Conservation (phyloP, 2,888 invertebrate species). For the Xestia ashworthii region DNA sequence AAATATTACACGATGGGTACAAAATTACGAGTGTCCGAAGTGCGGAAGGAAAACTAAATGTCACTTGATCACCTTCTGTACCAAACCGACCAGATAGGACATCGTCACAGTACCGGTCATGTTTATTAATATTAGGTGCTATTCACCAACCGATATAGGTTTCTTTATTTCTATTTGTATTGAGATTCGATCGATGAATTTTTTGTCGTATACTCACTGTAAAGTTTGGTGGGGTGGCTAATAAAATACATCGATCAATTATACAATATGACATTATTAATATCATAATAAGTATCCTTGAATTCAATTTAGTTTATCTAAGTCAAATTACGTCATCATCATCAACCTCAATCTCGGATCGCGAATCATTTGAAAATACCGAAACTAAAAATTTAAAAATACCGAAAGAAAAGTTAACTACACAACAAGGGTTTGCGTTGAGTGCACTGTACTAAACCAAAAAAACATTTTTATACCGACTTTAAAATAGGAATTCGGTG, state of each 20-base stretch:
- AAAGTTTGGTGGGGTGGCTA: too few relatives aligned
- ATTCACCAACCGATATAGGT: slow-evolving; percentile 1
- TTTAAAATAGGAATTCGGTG: slow-evolving; percentile 39
- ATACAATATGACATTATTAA: too few relatives aligned
- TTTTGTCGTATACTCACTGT: neutral
- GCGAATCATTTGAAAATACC: neutral
- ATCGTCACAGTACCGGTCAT: slow-evolving; percentile 44
- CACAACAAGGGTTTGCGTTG: neutral
- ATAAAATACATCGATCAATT: too few relatives aligned
- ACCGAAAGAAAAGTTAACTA: neutral
- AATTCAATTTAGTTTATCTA: too few relatives aligned
- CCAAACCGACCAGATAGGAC: slow-evolving; percentile 51
- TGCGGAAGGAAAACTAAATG: slow-evolving; percentile 84
- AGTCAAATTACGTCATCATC: too few relatives aligned
- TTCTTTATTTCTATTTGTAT: neutral
- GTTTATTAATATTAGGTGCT: slow-evolving; percentile 25
- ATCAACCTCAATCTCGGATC: too few relatives aligned
- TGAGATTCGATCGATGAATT: neutral
- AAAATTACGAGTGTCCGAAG: slow-evolving; percentile 65
- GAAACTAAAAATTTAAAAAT: neutral
- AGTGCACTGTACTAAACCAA: slow-evolving; percentile 5
- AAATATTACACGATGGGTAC: slow-evolving; percentile 69
- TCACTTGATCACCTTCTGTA: slow-evolving; percentile 87
- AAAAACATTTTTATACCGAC: neutral
- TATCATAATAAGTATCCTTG: too few relatives aligned